These are phyloP conservation scores for Callorhinus ursinus DNA, from an alignment of 2,113 vertebrate genomes.

Conservation along the genomic window DNA sequence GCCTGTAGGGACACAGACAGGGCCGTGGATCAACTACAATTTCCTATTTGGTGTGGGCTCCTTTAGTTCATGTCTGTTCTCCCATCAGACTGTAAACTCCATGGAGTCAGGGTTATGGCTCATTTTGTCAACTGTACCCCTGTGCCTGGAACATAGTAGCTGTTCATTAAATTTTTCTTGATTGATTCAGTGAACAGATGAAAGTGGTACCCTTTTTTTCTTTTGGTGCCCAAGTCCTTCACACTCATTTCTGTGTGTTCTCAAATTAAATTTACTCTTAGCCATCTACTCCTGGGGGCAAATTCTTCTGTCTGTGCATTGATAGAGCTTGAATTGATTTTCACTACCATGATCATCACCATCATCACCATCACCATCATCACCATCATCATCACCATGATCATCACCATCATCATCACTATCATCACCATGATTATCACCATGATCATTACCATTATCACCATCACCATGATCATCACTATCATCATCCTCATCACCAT, in stretches of 20 bases:
- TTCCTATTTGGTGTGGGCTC: not conserved
- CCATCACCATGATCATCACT: too few relatives aligned
- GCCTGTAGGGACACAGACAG: constrained; percentile 84
- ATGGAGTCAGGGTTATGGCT: not conserved
- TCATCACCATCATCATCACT: not conserved
- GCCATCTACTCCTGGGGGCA: not conserved
- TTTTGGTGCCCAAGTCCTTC: not conserved
- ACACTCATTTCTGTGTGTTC: not conserved
- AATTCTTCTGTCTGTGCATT: not conserved
- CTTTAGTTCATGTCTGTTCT: not conserved
- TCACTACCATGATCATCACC: too few relatives aligned
- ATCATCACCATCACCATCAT: not conserved
- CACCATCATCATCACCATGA: not conserved
- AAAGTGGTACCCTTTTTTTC: not conserved
- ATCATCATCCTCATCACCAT: not conserved
- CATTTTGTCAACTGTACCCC: not conserved
- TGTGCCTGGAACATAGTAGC: not conserved
- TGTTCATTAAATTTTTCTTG: not conserved
- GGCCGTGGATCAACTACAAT: not conserved
- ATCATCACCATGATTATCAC: not conserved
- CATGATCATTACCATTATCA: too few relatives aligned
- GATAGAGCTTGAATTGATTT: not conserved
- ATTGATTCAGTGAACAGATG: not conserved
- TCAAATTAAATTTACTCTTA: not conserved
- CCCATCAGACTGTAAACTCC: not conserved